Evolutionary conservation across 2,888 invertebrate genomes (phyloP), one percentile per base, ranked within the genome.

Genomic region (Heteropelma amictum): DNA sequence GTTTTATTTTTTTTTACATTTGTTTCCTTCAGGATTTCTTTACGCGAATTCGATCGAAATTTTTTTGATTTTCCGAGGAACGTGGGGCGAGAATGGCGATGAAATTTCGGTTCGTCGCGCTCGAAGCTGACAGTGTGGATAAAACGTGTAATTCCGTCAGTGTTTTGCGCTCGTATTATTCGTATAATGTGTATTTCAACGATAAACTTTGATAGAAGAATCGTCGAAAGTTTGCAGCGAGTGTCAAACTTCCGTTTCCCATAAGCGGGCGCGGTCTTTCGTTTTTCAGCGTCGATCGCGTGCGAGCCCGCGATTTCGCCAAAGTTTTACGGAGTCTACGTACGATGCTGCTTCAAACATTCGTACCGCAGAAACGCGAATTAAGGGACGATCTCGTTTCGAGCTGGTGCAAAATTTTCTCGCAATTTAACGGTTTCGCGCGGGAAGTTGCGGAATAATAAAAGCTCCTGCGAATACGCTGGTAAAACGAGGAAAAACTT

Each of bases 221-320:
- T 8, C 51, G 42, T 58, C n/a, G 5, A 49, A 70, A 70, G 63
- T 65, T 72, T 53, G 10, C 12, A 49, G 58, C 30, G 63, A 72
- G 71, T 58, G 65, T 64, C 58, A 65, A 72, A 72, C 65, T 65
- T 72, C 42, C 58, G 42, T 64, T 72, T 56, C 58, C 51, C 40
- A 40, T 23, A 8, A 19, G 12, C 38, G 7, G 23, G 17, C 35
- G 45, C 14, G 47, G 21, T n/a, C 26, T 56, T 65, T 42, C 49
- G 14, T 12, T 35, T 28, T 35, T n/a, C 38, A 28, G 10, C 56
- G 56, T 65, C 58, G 45, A 49, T 53, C 28, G 30, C 17, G 58
- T 30, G 30, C 30, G 12, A 19, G 17, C 21, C 19, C n/a, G 17
- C 30, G 33, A 45, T 60, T 60, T 60, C 19, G 60, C 8, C 49